Evolutionary conservation across 1,140 invertebrate genomes (phyloP), one percentile per base, ranked within the genome.

Genomic region (Zaprionus africanus): DNA sequence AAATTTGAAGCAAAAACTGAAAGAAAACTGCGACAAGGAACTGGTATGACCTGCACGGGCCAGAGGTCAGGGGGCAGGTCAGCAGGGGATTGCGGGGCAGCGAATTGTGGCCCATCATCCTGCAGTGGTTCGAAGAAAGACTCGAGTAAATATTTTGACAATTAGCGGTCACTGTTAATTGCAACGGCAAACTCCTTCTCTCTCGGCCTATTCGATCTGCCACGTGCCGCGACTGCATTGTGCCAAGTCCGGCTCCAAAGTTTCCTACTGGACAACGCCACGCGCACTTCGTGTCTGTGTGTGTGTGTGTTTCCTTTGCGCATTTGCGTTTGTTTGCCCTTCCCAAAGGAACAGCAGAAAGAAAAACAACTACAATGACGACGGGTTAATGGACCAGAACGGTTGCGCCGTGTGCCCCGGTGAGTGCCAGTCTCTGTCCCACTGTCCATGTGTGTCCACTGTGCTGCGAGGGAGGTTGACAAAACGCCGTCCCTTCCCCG

Each of bases 331-430:
- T 71, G 68, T 71, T 72, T 74, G 71, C 49, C 43, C 46, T 66
- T 63, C 68, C 49, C 68, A 76, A 19, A 64, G 49, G 74, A 66
- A 65, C 70, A 76, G 67, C 62, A 65, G 31, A 63, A 67, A 68
- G 63, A 53, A 59, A 41, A 62, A 34, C 24, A 71, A 7, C 13
- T 6, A 66, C 61, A 28, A 80, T 79, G 79, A 78, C 86, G 81
- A 91, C 84, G 88, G 82, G 88, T 91, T 91, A 91, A 91, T 91
- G 88, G 88, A 91, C 88, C 88, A 88, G 88, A 91, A 91, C 88
- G 79, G 85, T 90, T 85, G 81, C 85, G 85, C 78, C 79, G 86
- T 90, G 79, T 90, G 86, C 80, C 70, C 69, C 78, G 62, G 80
- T 87, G 83, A 86, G 83, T 87, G 83, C 61, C 41, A 26, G 58